A percentile compares a stretch with the other conserved stretches of the same genome.
Evolutionary conservation across 1,140 invertebrate genomes (phyloP).

Genomic region (Anadara kagoshimensis): DNA sequence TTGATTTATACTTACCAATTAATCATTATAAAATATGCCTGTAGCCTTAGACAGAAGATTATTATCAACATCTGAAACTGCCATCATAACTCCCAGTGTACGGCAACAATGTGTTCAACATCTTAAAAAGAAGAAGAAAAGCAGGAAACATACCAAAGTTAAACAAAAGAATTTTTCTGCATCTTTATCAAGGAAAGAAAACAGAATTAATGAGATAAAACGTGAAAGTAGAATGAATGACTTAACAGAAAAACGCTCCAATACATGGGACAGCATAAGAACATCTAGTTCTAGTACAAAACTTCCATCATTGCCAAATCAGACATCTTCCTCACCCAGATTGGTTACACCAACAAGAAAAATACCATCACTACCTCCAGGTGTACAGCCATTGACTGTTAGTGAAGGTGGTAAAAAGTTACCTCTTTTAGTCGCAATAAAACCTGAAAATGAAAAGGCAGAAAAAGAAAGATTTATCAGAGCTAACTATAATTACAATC

Average conservation of each 20-base stretch:
- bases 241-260: conserved; percentile 2
- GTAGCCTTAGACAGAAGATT: no score
- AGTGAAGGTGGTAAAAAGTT: conserved; percentile 53
- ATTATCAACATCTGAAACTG: no score
- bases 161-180: not conserved
- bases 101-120: no score
- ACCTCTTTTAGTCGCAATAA: conserved; percentile 57
- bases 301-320: conserved; percentile 18
- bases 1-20: no score
- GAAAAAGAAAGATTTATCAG: conserved; percentile 61
- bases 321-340: conserved; percentile 8
- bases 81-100: no score
- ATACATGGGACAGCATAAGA: conserved; percentile 22
- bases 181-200: not conserved
- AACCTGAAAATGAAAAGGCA: conserved; percentile 61
- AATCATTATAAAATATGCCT: no score
- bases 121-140: conserved; percentile 20
- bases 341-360: conserved; percentile 18
- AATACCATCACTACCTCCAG: conserved; percentile 1
- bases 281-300: no score
- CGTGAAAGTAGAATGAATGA: no score
- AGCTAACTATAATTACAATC: conserved; percentile 62
- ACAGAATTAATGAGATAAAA: no score
- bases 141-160: conserved; percentile 23
- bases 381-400: conserved; percentile 15